Evolutionary conservation across 2,113 vertebrate genomes (phyloP), one percentile per base, ranked within the genome.

Genomic region (Shinisaurus crocodilurus): DNA sequence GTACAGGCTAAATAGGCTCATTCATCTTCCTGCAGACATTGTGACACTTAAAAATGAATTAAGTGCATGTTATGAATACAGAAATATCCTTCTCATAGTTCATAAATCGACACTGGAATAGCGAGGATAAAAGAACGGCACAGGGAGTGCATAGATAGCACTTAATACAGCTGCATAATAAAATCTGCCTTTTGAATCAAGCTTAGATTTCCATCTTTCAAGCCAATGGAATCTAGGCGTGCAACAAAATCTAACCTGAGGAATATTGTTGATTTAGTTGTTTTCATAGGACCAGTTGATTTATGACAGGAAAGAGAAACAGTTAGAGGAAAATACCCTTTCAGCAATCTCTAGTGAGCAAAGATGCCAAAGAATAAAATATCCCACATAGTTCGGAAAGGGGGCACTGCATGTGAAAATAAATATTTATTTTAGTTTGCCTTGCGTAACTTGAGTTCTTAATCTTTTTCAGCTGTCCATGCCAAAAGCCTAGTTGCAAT

Each of bases 401-500:
- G 63, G 43, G 74, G 77, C 34, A 83, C 84, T 50, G 50, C 81
- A 89, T 92, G 63, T 85, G 37, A 88, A 90, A 81, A 63, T 85
- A 81, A 93, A 84, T 80, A 70, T 37, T 65, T 88, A 48, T 76
- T 86, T 37, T 89, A 10, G 45, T 93, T 85, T 89, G 60, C 85
- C 70, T 82, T 95, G 84, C 75, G 43, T 95, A 90, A 96, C 69
- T 86, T 87, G 67, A 85, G 79, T 80, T 93, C 89, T 93, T 86
- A 81, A 94, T 96, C 72, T 91, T 0, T 96, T 95, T 89, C 96
- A 99, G 99, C 98, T 88, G 98, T 99, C 93, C 99, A 99, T 77
- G 98, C 98, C 69, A 99, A 99, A 96, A 99, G 98, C 82, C 98
- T 99, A 0, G 99, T 99, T 15, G 99, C 99, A 89, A 99, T 99